A percentile compares a stretch with the other conserved stretches of the same genome.
These are phyloP conservation scores for Salvelinus sp. DNA, from an alignment of 2,113 vertebrate genomes.

Conservation along the genomic window DNA sequence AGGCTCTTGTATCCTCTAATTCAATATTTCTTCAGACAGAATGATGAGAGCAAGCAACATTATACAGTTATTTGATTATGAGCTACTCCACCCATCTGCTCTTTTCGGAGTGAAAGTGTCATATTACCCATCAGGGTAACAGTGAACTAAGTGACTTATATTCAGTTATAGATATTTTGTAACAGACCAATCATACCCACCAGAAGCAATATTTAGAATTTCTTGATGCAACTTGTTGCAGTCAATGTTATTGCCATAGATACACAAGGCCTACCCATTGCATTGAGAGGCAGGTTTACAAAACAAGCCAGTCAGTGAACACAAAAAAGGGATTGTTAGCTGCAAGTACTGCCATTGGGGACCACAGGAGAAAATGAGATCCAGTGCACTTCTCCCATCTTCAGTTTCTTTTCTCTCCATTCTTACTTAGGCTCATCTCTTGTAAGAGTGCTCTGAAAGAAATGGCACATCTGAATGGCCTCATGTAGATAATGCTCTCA, in stretches of 20 bases:
- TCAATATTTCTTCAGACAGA: constrained; percentile 46
- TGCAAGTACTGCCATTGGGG: too few species aligned
- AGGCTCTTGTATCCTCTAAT: constrained; percentile 48
- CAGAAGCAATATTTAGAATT: too few species aligned
- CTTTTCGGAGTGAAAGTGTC: constrained; percentile 33
- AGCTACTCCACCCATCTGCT: constrained; percentile 58
- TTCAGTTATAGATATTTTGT: too few species aligned
- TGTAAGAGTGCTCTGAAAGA: constrained; percentile 17
- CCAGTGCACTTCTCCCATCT: constrained; percentile 15
- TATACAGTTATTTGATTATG: constrained; percentile 40
- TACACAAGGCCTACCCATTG: too few species aligned
- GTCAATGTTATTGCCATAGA: too few species aligned
- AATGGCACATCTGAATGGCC: constrained; percentile 20
- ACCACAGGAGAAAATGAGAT: neutral
- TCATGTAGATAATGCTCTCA: neutral
- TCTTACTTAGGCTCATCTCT: constrained; percentile 10
- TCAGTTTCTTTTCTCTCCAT: constrained; percentile 17
- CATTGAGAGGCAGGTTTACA: too few species aligned
- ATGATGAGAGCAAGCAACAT: constrained; percentile 52
- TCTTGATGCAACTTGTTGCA: too few species aligned
- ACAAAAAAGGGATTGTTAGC: too few species aligned
- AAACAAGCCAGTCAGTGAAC: too few species aligned
- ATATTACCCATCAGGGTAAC: constrained; percentile 5
- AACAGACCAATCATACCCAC: too few species aligned
- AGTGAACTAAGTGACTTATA: constrained; percentile 4